These are phyloP conservation scores for Lepidonotus clava DNA, from an alignment of 2,888 invertebrate species.

Conservation along the genomic window DNA sequence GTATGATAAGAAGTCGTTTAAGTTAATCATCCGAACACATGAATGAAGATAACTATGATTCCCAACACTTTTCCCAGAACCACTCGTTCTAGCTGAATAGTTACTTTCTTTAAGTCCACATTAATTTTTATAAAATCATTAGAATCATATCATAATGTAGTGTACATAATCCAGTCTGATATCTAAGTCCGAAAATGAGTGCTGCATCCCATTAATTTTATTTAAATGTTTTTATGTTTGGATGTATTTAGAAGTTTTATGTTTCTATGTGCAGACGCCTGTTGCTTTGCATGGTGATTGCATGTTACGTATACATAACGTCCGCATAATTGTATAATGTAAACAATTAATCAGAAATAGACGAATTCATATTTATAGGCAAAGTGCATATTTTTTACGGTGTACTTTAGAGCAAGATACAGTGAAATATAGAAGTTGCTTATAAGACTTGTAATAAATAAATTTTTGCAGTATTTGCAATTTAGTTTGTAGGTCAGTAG, in stretches of 20 bases:
- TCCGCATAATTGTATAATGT: not conserved
- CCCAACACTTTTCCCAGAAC: too few relatives aligned
- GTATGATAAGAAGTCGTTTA: too few relatives aligned
- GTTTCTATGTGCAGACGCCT: not conserved
- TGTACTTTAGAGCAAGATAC: not conserved
- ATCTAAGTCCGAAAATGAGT: too few relatives aligned
- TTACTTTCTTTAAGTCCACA: too few relatives aligned
- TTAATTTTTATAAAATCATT: too few relatives aligned
- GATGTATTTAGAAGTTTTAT: not conserved
- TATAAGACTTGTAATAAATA: not conserved
- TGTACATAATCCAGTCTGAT: too few relatives aligned
- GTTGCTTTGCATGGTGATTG: not conserved
- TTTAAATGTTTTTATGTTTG: too few relatives aligned
- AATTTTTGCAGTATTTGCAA: not conserved
- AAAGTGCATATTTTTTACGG: not conserved
- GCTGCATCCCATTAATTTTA: too few relatives aligned
- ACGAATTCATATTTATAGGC: not conserved
- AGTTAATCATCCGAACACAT: too few relatives aligned
- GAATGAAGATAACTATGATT: too few relatives aligned
- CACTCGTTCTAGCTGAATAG: too few relatives aligned
- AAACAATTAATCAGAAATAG: not conserved
- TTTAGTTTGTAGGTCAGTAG: not conserved
- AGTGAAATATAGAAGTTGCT: not conserved
- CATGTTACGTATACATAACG: not conserved
- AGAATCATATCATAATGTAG: too few relatives aligned